These are phyloP conservation scores for Lycocerus yunnanus DNA, from an alignment of 2,888 invertebrate genomes.

Conservation along the genomic window DNA sequence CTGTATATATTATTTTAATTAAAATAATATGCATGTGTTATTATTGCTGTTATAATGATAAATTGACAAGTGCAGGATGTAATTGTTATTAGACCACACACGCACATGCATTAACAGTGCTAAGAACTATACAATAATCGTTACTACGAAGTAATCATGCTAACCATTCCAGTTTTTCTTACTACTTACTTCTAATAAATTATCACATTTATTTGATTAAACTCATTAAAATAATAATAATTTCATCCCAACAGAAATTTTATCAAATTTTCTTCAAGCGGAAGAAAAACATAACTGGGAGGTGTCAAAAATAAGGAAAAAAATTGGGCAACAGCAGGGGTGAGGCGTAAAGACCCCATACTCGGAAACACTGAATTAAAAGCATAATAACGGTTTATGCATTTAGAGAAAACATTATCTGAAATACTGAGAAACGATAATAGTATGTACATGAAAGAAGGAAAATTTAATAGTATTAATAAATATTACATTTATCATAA, in stretches of 20 bases:
- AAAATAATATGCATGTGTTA: not conserved
- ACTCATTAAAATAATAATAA: not conserved
- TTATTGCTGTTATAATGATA: not conserved
- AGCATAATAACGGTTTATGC: not conserved
- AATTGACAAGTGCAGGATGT: not conserved
- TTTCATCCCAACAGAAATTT: not conserved
- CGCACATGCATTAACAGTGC: not conserved
- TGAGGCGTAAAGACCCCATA: not conserved
- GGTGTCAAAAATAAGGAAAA: not conserved
- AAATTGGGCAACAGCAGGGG: not conserved
- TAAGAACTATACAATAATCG: not conserved
- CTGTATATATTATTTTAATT: not conserved
- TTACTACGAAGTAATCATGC: not conserved
- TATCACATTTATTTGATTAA: not conserved
- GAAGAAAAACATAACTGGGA: no score
- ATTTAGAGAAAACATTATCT: not conserved
- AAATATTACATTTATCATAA: not conserved
- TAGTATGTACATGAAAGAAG: not conserved
- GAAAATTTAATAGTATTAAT: not conserved
- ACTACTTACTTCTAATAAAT: not conserved
- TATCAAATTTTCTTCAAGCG: no score
- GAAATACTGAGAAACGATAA: not conserved
- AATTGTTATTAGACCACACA: not conserved
- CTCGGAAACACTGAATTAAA: not conserved
- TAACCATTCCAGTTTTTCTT: not conserved